Conservation (phyloP, 2,113 vertebrate genomes). For the Cygnus buccinator region DNA sequence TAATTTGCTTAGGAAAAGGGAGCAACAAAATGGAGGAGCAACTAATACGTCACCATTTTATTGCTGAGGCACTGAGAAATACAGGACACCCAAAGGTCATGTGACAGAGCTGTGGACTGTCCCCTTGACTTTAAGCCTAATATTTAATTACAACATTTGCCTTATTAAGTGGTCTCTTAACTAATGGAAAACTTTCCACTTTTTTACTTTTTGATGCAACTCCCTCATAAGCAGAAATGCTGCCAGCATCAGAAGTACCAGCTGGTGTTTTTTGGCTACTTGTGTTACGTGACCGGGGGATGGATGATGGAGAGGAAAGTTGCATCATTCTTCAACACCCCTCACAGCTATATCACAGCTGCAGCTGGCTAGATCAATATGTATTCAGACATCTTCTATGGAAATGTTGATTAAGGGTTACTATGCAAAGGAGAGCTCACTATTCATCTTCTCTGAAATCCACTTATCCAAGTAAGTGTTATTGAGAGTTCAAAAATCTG, state of each 20-base stretch:
- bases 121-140: not conserved
- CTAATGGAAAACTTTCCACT: not conserved
- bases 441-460: constrained; percentile 7
- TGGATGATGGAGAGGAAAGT: not conserved
- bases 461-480: not conserved
- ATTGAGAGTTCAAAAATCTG: not conserved
- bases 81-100: not conserved
- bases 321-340: not conserved
- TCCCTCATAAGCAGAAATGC: not conserved
- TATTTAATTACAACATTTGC: not conserved
- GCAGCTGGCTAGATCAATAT: constrained; percentile 42
- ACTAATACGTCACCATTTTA: not conserved
- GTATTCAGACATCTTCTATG: constrained; percentile 37
- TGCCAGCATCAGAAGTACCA: not conserved
- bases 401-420: not conserved
- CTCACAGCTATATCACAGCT: not conserved
- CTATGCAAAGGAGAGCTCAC: not conserved
- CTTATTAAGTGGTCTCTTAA: not conserved
- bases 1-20: not conserved
- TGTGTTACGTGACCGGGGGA: not conserved
- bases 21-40: not conserved
- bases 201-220: not conserved
- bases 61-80: not conserved
- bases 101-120: not conserved
- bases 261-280: not conserved